Conservation (phyloP, 2,113 vertebrate species). For the Gobio gobio region DNA sequence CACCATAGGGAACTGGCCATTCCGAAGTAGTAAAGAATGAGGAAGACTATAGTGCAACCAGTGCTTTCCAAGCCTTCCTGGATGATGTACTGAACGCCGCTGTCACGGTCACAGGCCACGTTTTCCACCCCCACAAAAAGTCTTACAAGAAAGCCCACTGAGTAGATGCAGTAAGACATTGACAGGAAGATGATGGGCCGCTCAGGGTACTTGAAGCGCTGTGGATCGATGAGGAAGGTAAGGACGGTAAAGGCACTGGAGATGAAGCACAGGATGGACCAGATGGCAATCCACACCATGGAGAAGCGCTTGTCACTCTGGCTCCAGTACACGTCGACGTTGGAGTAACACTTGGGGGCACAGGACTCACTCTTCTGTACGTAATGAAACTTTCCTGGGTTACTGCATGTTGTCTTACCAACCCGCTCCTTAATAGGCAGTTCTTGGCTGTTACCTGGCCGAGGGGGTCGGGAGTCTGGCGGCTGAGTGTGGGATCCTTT, state of each 20-base stretch:
- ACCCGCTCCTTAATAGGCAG: slow-evolving; percentile 77
- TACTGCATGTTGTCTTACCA: slow-evolving; percentile 80
- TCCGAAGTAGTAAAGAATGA: slow-evolving; percentile 96
- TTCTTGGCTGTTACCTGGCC: slow-evolving; percentile 80
- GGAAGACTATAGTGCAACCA: slow-evolving; percentile 95
- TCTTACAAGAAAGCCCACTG: slow-evolving; percentile 92
- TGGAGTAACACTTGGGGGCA: slow-evolving; percentile 88
- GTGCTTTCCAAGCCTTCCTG: slow-evolving; percentile 98
- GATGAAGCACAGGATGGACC: slow-evolving; percentile 94
- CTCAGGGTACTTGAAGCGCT: slow-evolving; percentile 95
- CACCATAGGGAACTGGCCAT: slow-evolving; percentile 99
- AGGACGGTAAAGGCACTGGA: slow-evolving; percentile 97
- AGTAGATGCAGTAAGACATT: slow-evolving; percentile 98
- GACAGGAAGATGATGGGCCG: slow-evolving; percentile 97
- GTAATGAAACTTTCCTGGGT: slow-evolving; percentile 93
- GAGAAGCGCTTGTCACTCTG: slow-evolving; percentile 92
- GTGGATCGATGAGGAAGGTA: slow-evolving; percentile 93
- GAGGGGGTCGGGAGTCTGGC: slow-evolving; percentile 85
- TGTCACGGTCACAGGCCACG: slow-evolving; percentile 93
- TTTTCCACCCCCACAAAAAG: slow-evolving; percentile 92
- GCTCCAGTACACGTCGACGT: slow-evolving; percentile 98
- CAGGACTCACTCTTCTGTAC: slow-evolving; percentile 94
- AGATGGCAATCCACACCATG: slow-evolving; percentile 91
- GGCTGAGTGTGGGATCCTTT: slow-evolving; percentile 87
- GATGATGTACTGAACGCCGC: slow-evolving; percentile 93